phyloP scores from a whole-genome alignment of 2,797 vertebrate genomes.

The Australoheros facetus region DNA sequence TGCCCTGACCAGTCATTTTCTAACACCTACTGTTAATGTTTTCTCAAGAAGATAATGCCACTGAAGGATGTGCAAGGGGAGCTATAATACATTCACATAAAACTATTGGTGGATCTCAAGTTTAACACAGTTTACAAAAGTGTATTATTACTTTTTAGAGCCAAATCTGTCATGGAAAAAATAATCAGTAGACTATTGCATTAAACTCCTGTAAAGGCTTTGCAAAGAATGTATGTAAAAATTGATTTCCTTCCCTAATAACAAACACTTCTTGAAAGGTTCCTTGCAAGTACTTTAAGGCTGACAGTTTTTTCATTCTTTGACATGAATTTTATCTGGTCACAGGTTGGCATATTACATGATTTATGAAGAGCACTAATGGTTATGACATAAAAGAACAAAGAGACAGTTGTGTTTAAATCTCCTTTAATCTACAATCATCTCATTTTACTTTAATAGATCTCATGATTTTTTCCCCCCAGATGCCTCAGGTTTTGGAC shows the following conservation, averaged over 20 bases:
- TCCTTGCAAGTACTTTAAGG: not conserved
- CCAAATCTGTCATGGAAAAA: not conserved
- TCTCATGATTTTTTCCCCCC: conserved; percentile 50
- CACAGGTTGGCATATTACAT: conserved; percentile 5
- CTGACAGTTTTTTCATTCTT: not conserved
- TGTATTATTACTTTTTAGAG: not conserved
- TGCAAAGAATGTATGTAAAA: not conserved
- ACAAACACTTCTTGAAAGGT: conserved; percentile 11
- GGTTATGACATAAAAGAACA: conserved; percentile 5
- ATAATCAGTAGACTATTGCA: not conserved
- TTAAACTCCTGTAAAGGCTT: not conserved
- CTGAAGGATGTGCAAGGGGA: not conserved
- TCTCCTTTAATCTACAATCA: not conserved
- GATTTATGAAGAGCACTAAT: not conserved
- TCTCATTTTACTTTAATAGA: not conserved
- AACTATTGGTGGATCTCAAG: conserved; percentile 20
- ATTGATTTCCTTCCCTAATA: not conserved
- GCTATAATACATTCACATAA: not conserved
- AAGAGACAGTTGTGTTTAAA: conserved; percentile 13
- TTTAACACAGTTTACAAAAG: not conserved
- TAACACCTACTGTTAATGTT: conserved; percentile 41
- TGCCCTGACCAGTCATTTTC: conserved; percentile 48
- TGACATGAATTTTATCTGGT: conserved; percentile 2
- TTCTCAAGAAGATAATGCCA: conserved; percentile 39
- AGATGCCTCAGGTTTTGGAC: conserved; percentile 92